Base-by-base conservation (phyloP, 1,140 invertebrate genomes). In the Conus ventricosus region DNA sequence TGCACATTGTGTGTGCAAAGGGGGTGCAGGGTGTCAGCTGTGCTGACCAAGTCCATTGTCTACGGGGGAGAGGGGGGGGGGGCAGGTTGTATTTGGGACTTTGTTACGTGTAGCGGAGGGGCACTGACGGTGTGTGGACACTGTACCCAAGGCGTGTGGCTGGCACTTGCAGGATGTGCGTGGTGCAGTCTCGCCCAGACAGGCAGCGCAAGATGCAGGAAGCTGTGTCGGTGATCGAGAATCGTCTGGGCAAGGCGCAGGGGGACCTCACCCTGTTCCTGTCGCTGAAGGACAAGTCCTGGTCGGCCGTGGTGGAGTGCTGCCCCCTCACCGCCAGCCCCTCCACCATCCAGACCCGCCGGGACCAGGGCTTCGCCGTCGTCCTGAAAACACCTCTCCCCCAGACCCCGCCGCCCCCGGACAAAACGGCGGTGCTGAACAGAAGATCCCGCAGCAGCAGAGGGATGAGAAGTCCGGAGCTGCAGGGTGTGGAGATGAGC, bases 241-340 rank as follows among this genome's bases (percentile, higher is more conserved):
- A 91, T 15, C 85, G 91, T 6, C 87, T 82, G 17, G 88, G 88
- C 39, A 92, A 90, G 85, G 92, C 92, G 60, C 91, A 91, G 67
- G 94, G 93, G 17, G 93, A 94, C 81, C 85, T 95, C 7, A 81
- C 92, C 51, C 85, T 93, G 20, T 95, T 95, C 89, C 78, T 94
- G 27, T 92, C 93, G 51, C 80, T 94, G 23, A 89, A 92, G 83
- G 91, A 93, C 82, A 94, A 94, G 89, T 89, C 91, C 7, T 95
- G 94, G 94, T 90, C 88, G 81, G 87, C 93, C 53, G 89, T 94
- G 67, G 87, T 95, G 4, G 93, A 93, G 84, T 89, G 88, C 63
- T 92, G 92, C 90, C 93, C 10, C 8, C 5, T 89, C n/a, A 27
- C 67, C 0, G 25, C 88, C 25, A 51, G 90, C 5, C 87, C 89